Base-by-base conservation (phyloP, 2,888 invertebrate species). In the Plemyria rubiginata region DNA sequence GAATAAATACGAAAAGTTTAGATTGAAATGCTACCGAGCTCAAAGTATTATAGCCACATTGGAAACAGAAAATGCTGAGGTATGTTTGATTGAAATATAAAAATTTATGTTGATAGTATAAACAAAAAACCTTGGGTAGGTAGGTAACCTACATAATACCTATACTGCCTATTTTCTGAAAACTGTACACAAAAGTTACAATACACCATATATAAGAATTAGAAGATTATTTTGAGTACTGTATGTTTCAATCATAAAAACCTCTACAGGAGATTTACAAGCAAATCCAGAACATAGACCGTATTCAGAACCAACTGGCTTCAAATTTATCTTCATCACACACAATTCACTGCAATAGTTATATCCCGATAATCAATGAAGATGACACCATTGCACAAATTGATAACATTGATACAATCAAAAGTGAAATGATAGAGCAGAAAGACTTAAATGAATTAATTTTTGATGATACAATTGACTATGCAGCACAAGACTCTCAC, bases 1-100 rank as follows among this genome's bases (percentile, higher is more conserved):
- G 11, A 38, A 16, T 7, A 58, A 58, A 46, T 58, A 50, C 16
- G 55, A 55, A 40, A 6, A 55, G 38, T 55, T 55, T 9, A 22
- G 38, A 48, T 48, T 13, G 6, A 55, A 55, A 40, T 55, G 48
- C 40, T 28, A 32, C 40, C 16, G 48, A 40, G 55, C 55, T 28
- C 55, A 55, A 40, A 48, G 12, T 55, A 55, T 55, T 55, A 29
- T 55, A 7, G 28, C 48, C 9, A n/a, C 28, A 1, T 8, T 55
- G 7, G 11, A 15, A 28, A 49, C 38, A 11, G 11, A 48, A 40
- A 40, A 55, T 49, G 6, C 16, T 15, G 40, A 48, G 48, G 55
- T 55, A 46, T 15, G 46, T 38, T 16, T 6, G 3, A 36, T 16
- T 6, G 3, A 36, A 12, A 6, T 8, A 6, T 16, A 16, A 45